Evolutionary conservation across 1,140 invertebrate genomes (phyloP), one percentile per base, ranked within the genome.

Genomic region (Halotydeus destructor): DNA sequence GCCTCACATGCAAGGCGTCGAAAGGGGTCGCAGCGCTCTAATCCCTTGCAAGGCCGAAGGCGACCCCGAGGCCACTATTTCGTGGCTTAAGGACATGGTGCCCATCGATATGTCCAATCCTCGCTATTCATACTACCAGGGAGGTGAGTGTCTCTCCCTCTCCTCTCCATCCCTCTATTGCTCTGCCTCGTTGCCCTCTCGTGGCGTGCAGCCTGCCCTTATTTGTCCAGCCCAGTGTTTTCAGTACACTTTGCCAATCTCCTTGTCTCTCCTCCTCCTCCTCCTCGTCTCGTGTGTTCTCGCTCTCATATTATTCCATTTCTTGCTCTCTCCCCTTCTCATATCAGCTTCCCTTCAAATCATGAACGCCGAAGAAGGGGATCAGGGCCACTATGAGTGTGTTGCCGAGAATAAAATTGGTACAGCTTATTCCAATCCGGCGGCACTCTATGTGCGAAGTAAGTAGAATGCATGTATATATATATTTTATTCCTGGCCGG

Each of bases 371-470:
- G 74, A 83, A 52, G 82, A 88, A 55, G 73, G 74, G 51, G 84
- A 89, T 60, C 76, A 85, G 54, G 85, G 82, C 4, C 82, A 79
- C 55, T 91, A 86, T 58, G 84, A 91, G 55, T 93, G 85, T 59
- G 78, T 89, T 8, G 85, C 84, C 0, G 79, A 84, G 55, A 91
- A 91, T 55, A 65, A 71, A 2, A 71, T 82, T 40, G 89, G 89
- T 25, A 86, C 84, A 0, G 81, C 86, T 56, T 86, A 89, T 59
- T 91, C 86, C 0, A 83, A 81, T 51, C 68, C 74, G 3, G 68
- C 68, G 8, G 74, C 75, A 52, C 69, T 97, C 22, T 93, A 93
- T 62, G 86, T 96, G 27, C 88, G 86, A 81, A 77, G 84, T 88
- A 64, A 66, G 66, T 54, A 11, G 38, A 21, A 41, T 38, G 3